Conservation (phyloP, 2,797 vertebrate species). For the Mus caroli region DNA sequence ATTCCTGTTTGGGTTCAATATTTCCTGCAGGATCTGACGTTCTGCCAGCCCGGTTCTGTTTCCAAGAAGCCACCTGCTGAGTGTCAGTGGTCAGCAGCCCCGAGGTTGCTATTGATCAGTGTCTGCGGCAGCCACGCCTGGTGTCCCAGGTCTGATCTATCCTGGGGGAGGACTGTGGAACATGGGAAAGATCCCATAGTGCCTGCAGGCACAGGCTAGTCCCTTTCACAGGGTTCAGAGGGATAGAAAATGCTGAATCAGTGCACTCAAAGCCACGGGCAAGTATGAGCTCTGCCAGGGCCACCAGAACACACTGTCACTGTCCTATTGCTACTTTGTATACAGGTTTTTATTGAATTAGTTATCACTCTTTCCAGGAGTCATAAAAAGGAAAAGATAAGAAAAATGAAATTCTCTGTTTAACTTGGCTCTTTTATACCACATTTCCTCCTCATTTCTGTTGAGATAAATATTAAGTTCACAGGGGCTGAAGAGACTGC, state of each 20-base stretch:
- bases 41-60: not conserved
- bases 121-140: not conserved
- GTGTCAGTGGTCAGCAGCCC: slow-evolving; percentile 6
- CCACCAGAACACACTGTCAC: not conserved
- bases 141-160: not conserved
- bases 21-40: slow-evolving; percentile 69
- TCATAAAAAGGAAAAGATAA: not conserved
- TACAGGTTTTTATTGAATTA: not conserved
- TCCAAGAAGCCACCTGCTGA: slow-evolving; percentile 72
- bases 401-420: not conserved
- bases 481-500: not conserved
- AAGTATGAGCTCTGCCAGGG: rapidly evolving
- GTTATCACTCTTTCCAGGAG: not conserved
- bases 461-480: not conserved
- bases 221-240: not conserved
- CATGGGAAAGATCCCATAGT: not conserved
- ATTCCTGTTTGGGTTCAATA: slow-evolving; percentile 75
- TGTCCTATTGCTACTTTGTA: not conserved
- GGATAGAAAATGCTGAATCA: not conserved
- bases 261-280: not conserved
- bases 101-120: not conserved
- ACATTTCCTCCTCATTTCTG: not conserved
- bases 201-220: not conserved
- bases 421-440: not conserved
- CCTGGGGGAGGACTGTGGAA: rapidly evolving